Evolutionary conservation across 2,797 vertebrate species (phyloP).

Genomic region (Garrulus glandarius): DNA sequence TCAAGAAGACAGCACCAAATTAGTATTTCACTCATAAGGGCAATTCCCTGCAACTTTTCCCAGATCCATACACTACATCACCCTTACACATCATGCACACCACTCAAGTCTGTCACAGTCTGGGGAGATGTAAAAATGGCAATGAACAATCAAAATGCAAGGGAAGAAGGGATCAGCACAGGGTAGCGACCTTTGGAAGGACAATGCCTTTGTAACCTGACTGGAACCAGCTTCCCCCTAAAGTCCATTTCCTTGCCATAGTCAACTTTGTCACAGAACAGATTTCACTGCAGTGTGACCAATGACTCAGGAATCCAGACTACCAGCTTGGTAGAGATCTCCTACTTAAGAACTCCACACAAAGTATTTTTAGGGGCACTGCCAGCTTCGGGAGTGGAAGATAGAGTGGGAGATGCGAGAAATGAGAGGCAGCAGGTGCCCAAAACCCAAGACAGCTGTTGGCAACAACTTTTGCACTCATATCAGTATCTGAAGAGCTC

Average conservation of each 20-base stretch:
- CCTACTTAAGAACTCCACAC: background rate
- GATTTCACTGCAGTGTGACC: background rate
- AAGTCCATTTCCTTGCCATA: background rate
- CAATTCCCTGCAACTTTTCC: background rate
- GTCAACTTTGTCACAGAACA: background rate
- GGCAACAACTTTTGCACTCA: slow-evolving; percentile 34
- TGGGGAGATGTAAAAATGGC: background rate
- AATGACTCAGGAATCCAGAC: background rate
- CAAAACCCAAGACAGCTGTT: slow-evolving; percentile 45
- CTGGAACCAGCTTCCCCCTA: background rate
- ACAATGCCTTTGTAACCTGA: background rate
- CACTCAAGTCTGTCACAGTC: background rate
- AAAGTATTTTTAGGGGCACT: slow-evolving; percentile 11
- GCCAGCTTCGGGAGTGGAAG: slow-evolving; percentile 2
- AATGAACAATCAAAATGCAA: background rate
- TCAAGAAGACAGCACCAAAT: background rate
- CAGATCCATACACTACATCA: background rate
- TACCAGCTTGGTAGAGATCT: background rate
- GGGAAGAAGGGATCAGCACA: background rate
- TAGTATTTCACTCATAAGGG: background rate
- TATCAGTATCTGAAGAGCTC: slow-evolving; percentile 33
- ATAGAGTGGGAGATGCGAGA: slow-evolving; percentile 35
- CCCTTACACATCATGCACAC: background rate
- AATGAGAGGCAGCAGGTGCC: slow-evolving; percentile 52
- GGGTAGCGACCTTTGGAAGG: background rate